phyloP scores from a whole-genome alignment of 2,113 vertebrate species.

The Pteropus alecto region DNA sequence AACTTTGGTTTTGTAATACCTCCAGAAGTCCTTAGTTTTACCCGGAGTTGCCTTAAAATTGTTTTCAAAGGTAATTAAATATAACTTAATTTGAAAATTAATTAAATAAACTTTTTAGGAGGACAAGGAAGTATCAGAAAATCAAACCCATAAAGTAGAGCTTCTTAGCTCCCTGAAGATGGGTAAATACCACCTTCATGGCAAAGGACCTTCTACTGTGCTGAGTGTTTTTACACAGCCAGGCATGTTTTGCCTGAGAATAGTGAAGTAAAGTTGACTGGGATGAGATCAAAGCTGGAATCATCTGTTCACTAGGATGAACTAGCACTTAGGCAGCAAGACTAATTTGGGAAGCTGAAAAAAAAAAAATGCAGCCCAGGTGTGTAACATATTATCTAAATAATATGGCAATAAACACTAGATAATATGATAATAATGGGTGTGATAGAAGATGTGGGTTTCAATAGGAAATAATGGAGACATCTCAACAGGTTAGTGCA shows the following conservation, averaged over 20 bases:
- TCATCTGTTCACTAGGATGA: background rate
- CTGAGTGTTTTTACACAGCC: background rate
- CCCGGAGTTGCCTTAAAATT: background rate
- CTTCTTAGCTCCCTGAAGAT: background rate
- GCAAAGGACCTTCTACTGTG: background rate
- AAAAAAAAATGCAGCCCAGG: background rate
- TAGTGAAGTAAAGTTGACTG: background rate
- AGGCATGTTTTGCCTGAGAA: background rate
- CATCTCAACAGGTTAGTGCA: background rate
- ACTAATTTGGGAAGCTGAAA: background rate
- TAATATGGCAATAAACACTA: background rate
- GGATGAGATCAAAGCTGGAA: background rate
- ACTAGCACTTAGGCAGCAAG: background rate
- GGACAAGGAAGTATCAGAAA: background rate
- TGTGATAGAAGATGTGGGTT: background rate
- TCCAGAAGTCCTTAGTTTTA: background rate
- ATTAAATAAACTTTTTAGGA: background rate
- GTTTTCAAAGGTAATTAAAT: background rate
- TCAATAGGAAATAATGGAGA: background rate
- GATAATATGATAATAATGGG: background rate
- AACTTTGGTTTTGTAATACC: background rate
- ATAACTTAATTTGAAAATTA: constrained; percentile 16
- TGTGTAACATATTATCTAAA: background rate
- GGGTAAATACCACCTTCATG: background rate
- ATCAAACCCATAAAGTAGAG: background rate